phyloP scores from a whole-genome alignment of 2,113 vertebrate genomes.

The Felis chaus region DNA sequence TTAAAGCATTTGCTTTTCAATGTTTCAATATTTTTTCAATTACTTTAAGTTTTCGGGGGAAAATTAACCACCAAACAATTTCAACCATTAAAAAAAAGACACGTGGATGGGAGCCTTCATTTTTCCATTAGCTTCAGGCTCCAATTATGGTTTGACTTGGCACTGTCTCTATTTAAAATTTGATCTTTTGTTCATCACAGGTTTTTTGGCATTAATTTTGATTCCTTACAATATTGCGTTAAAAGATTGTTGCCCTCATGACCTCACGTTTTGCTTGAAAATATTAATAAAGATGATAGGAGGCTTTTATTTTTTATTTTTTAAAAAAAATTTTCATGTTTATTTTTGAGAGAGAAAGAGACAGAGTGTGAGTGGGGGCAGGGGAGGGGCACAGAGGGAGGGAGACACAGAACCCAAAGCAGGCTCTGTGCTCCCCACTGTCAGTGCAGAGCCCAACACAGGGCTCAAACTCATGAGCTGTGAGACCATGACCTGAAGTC shows the following conservation, averaged over 20 bases:
- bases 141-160: neutral
- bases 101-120: neutral
- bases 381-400: too few relatives aligned
- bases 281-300: constrained; percentile 76
- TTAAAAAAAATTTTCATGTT: too few relatives aligned
- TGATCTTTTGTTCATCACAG: too few relatives aligned
- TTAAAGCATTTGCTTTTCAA: neutral
- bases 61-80: neutral
- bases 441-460: too few relatives aligned
- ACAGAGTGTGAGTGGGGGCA: too few relatives aligned
- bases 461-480: too few relatives aligned
- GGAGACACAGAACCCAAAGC: too few relatives aligned
- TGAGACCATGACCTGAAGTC: too few relatives aligned
- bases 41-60: neutral
- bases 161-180: neutral
- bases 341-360: too few relatives aligned
- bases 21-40: neutral
- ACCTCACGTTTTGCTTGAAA: constrained; percentile 69
- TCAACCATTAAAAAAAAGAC: neutral
- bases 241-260: constrained; percentile 23
- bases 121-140: neutral
- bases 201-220: neutral
- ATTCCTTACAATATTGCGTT: neutral
- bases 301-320: neutral
- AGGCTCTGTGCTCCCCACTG: too few relatives aligned